Evolutionary conservation across 2,113 vertebrate genomes (phyloP), one percentile per base, ranked within the genome.

Genomic region (Trichomycterus rosablanca): DNA sequence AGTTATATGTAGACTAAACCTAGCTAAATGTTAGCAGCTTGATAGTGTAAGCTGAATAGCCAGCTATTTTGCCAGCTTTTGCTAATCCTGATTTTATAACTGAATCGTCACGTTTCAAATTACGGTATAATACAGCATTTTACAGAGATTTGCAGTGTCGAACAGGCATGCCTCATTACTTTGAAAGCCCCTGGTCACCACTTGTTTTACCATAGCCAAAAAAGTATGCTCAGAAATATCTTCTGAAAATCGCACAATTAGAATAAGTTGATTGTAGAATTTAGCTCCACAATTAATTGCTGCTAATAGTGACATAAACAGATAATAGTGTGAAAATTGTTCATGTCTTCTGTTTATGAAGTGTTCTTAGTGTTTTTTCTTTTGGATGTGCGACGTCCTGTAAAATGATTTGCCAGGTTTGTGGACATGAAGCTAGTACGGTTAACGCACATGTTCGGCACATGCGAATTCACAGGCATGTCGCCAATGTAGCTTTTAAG

Each of bases 371-470:
- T 30, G 3, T 30, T 30, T 30, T 30, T 30, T 7, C 26, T 30
- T 30, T 30, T 30, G 26, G 26, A 30, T 30, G 26, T 30, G 26
- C 3, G 26, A 30, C 26, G 26, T 30, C 26, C 14, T 40, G 11
- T 40, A n/a, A 14, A 40, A 50, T 50, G 48, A 26, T 50, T 46
- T 65, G 52, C 7, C 34, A 46, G 15, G 42, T 65, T 65, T 65
- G 40, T 63, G 62, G 18, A 64, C 62, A 64, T 32, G 42, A 34
- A 55, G 40, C 24, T 14, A 65, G 52, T 28, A 57, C 14, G n/a
- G n/a, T 49, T 35, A 32, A n/a, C 16, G 32, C 32, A 56, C 34
- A 37, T 65, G 52, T 65, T 53, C 22, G 15, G 43, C 63, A 57
- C 32, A 56, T 37, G 22, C 6, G 32, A 23, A 39, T 65, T 57